Evolutionary conservation across 2,113 vertebrate species (phyloP).

Genomic region (Phocoena phocoena): DNA sequence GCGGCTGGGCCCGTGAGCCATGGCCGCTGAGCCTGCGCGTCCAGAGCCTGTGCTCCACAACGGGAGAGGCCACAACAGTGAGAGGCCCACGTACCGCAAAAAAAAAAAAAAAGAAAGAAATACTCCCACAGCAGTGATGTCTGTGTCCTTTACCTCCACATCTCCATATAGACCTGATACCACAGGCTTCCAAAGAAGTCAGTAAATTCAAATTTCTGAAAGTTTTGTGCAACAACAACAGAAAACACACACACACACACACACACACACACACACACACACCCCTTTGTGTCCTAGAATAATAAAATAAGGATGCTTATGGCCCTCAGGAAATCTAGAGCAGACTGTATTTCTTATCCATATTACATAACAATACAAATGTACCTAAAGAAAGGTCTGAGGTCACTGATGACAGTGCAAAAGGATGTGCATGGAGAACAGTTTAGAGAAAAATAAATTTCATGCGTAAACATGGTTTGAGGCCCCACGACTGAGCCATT

Average conservation of each 20-base stretch:
- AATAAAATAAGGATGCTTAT: background rate
- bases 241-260: background rate
- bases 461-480: no score
- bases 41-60: no score
- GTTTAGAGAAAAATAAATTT: no score
- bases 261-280: fast-evolving
- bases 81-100: no score
- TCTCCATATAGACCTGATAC: background rate
- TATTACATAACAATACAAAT: background rate
- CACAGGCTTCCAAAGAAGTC: background rate
- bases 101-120: background rate
- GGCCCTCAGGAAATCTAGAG: background rate
- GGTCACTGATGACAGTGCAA: no score
- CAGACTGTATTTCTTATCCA: background rate
- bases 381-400: no score
- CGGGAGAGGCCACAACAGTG: no score
- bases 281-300: background rate
- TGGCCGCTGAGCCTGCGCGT: no score
- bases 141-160: background rate
- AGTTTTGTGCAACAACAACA: background rate
- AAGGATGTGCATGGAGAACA: no score
- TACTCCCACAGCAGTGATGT: background rate
- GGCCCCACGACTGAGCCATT: no score
- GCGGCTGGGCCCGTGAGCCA: no score
- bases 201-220: background rate